Evolutionary conservation across 2,113 vertebrate species (phyloP).

Genomic region (Syngnathus typhle): DNA sequence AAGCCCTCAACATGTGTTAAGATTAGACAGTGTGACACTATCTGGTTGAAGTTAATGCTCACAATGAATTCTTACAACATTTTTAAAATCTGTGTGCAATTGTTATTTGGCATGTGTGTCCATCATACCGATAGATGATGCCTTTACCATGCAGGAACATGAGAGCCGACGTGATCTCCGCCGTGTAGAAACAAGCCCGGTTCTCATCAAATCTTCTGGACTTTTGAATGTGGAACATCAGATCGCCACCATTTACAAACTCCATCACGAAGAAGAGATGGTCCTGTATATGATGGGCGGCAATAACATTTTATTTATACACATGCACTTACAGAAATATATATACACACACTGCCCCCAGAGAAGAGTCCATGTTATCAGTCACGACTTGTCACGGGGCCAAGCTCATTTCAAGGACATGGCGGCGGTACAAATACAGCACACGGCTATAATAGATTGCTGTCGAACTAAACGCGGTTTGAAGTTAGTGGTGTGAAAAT

Average conservation of each 20-base stretch:
- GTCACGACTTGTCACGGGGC: conserved; percentile 12
- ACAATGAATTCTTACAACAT: too few species aligned
- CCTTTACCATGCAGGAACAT: conserved; percentile 93
- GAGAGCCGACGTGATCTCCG: conserved; percentile 93
- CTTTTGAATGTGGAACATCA: conserved; percentile 99
- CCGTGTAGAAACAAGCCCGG: conserved; percentile 89
- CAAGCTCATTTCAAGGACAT: conserved; percentile 24
- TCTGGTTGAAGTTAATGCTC: too few species aligned
- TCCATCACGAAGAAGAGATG: conserved; percentile 99
- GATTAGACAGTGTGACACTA: too few species aligned
- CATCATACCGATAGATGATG: conserved; percentile 89
- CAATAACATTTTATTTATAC: background rate
- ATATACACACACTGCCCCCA: background rate
- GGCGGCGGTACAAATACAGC: conserved; percentile 30
- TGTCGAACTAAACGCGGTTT: conserved; percentile 16
- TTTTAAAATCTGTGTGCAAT: background rate
- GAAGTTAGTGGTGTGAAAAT: conserved; percentile 20
- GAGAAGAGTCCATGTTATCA: conserved; percentile 17
- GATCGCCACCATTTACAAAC: conserved; percentile 93
- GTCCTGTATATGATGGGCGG: conserved; percentile 70
- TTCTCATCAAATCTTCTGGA: conserved; percentile 92
- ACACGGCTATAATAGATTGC: conserved; percentile 28
- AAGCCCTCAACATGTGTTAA: conserved; percentile 3
- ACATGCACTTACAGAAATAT: background rate
- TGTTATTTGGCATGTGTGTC: background rate